Evolutionary conservation across 2,888 invertebrate genomes (phyloP).

Genomic region (Cotesia congregata): DNA sequence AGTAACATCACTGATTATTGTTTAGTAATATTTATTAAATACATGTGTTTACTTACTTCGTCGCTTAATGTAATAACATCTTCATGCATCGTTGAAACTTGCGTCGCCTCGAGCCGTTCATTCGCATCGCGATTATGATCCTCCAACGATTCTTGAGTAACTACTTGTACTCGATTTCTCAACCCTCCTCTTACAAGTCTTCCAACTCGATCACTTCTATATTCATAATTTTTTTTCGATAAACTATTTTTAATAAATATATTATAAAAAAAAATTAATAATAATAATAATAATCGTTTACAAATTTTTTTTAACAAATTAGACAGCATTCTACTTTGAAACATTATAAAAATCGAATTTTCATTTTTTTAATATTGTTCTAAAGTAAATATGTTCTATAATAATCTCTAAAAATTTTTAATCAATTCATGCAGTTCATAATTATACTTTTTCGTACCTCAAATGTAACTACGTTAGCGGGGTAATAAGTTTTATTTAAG

Average conservation of each 20-base stretch:
- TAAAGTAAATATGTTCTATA: too few relatives aligned
- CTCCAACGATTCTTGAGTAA: conserved; percentile 60
- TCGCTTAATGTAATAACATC: conserved; percentile 88
- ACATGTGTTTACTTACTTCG: conserved; percentile 73
- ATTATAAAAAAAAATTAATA: conserved; percentile 4
- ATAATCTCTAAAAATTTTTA: too few relatives aligned
- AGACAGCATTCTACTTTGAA: too few relatives aligned
- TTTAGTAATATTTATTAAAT: conserved; percentile 8
- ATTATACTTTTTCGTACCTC: too few relatives aligned
- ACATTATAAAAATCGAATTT: too few relatives aligned
- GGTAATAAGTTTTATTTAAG: too few relatives aligned
- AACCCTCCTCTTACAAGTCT: conserved; percentile 56
- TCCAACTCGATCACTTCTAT: conserved; percentile 47
- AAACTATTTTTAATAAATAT: not conserved
- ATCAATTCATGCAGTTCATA: too few relatives aligned
- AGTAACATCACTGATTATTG: not conserved
- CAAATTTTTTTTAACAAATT: too few relatives aligned
- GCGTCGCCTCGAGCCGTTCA: conserved; percentile 83
- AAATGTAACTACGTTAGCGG: too few relatives aligned
- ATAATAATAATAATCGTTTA: too few relatives aligned
- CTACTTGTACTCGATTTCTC: conserved; percentile 58
- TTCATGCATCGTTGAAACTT: conserved; percentile 85
- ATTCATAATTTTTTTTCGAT: not conserved
- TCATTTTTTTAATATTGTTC: too few relatives aligned
- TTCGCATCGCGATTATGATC: conserved; percentile 70